phyloP scores from a whole-genome alignment of 2,113 vertebrate species.

The Isichthys henryi region DNA sequence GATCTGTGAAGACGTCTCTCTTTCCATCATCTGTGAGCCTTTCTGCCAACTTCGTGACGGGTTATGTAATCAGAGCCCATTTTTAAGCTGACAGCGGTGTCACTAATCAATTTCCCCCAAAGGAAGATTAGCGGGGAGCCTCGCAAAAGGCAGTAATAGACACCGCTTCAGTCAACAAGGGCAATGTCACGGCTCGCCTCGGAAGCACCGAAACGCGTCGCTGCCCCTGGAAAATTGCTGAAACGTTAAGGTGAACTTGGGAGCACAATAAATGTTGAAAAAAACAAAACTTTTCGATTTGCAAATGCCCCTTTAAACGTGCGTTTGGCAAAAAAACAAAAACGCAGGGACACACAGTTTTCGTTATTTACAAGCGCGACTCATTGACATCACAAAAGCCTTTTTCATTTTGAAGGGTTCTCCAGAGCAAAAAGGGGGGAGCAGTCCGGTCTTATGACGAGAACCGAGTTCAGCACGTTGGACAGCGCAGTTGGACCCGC shows the following conservation, averaged over 20 bases:
- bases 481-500: not conserved
- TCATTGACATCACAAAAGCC: not conserved
- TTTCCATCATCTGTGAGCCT: not conserved
- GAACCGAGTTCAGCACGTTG: constrained; percentile 5
- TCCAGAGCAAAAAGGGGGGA: not conserved
- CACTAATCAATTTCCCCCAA: not conserved
- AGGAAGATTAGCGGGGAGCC: not conserved
- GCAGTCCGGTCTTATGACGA: not conserved
- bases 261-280: not conserved
- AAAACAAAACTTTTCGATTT: not conserved
- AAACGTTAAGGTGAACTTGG: not conserved
- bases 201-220: not conserved
- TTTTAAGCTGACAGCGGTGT: constrained; percentile 7
- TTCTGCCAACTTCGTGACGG: constrained; percentile 2
- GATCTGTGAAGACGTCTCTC: not conserved
- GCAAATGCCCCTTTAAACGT: not conserved
- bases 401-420: not conserved
- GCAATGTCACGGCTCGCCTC: constrained; percentile 9
- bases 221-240: not conserved
- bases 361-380: not conserved
- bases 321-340: not conserved
- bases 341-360: not conserved
- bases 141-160: constrained; percentile 7
- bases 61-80: not conserved
- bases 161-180: constrained; percentile 5